phyloP scores from a whole-genome alignment of 2,888 invertebrate genomes.

The Caenorhabditis sp. region DNA sequence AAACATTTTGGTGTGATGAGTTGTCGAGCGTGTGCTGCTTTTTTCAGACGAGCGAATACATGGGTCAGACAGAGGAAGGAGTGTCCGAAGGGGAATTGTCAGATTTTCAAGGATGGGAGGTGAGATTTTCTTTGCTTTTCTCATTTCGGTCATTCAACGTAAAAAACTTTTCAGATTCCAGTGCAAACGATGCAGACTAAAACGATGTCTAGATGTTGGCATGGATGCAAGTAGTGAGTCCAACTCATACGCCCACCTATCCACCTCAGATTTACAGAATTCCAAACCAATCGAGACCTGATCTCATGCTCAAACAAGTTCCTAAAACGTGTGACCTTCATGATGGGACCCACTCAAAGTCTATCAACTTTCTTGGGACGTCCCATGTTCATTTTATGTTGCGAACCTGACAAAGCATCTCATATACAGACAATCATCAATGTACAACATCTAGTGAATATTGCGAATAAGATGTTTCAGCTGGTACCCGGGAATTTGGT shows the following conservation, averaged over 20 bases:
- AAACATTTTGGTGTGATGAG: conserved; percentile 44
- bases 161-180: conserved; percentile 8
- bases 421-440: conserved; percentile 17
- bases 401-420: conserved; percentile 25
- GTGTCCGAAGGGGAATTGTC: conserved; percentile 4
- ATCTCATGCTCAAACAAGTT: conserved; percentile 21
- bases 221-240: conserved; percentile 30
- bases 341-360: background rate
- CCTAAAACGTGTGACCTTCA: background rate
- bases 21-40: conserved; percentile 58
- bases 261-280: background rate
- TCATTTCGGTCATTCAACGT: background rate
- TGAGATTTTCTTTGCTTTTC: conserved; percentile 7
- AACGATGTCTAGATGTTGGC: conserved; percentile 34
- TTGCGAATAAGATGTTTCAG: conserved; percentile 4
- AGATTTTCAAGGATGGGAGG: conserved; percentile 20
- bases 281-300: conserved; percentile 5
- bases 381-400: conserved; percentile 27
- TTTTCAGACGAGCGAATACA: background rate
- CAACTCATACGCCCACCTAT: background rate
- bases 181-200: conserved; percentile 45
- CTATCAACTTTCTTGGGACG: conserved; percentile 33
- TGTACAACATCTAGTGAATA: background rate
- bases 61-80: background rate
- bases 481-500: too few species aligned